Percentiles rank a stretch among this genome's conserved stretches.
Conservation (phyloP, 1,140 invertebrate genomes). For the Brachionus calyciflorus region DNA sequence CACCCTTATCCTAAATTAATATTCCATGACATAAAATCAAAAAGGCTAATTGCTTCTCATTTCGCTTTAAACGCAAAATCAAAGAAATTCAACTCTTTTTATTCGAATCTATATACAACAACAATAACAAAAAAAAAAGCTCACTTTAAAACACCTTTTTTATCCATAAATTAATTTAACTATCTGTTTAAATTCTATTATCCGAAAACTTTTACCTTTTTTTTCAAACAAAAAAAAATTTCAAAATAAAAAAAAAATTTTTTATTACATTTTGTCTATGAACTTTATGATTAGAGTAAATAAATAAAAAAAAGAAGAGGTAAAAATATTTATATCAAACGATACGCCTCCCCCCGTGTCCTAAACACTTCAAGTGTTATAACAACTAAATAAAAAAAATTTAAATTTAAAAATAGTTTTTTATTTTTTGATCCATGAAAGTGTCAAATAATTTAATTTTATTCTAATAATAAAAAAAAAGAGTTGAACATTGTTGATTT, state of each 20-base stretch:
- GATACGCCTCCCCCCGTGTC: background rate
- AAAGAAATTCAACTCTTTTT: slow-evolving; percentile 31
- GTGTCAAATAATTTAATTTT: background rate
- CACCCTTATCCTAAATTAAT: slow-evolving; percentile 36
- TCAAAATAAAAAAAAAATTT: background rate
- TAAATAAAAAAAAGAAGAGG: no score
- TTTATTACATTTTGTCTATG: slow-evolving; percentile 40
- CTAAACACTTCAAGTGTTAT: background rate
- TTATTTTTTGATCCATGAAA: slow-evolving; percentile 43
- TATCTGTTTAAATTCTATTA: slow-evolving; percentile 46
- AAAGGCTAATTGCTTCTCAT: slow-evolving; percentile 34
- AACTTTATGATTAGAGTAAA: background rate
- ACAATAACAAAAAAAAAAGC: background rate
- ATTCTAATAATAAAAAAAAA: background rate
- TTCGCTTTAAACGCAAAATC: slow-evolving; percentile 10
- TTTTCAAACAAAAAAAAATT: no score
- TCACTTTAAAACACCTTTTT: slow-evolving; percentile 40
- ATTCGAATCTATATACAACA: background rate
- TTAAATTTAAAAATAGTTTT: no score
- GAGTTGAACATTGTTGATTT: background rate
- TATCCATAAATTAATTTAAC: slow-evolving; percentile 43
- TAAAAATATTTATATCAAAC: slow-evolving; percentile 35
- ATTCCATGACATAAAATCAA: background rate
- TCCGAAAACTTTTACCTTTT: slow-evolving; percentile 30
- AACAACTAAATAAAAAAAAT: background rate